Conservation (phyloP, 2,113 vertebrate genomes). For the Poeciliopsis turrubarensis region DNA sequence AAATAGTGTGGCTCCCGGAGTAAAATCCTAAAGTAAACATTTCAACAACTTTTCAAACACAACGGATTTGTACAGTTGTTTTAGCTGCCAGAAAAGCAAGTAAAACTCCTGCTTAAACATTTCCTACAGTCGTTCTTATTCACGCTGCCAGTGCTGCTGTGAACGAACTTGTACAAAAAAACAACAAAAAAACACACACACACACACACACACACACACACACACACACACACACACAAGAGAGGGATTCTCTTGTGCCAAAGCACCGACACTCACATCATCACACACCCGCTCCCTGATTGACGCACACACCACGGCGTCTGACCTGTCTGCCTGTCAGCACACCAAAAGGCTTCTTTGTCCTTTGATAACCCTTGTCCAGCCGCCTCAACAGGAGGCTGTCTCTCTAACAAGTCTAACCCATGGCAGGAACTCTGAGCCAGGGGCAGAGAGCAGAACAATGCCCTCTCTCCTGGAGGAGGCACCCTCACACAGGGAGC, state of each 20-base stretch:
- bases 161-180: constrained; percentile 38
- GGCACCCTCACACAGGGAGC: constrained; percentile 51
- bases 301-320: constrained; percentile 36
- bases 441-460: constrained; percentile 58
- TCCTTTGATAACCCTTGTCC: constrained; percentile 73
- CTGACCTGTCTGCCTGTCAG: constrained; percentile 65
- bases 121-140: constrained; percentile 41
- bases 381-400: constrained; percentile 70
- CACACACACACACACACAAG: constrained; percentile 6
- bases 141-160: constrained; percentile 37
- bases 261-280: constrained; percentile 32
- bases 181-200: background rate
- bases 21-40: constrained; percentile 46
- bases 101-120: constrained; percentile 34
- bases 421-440: constrained; percentile 59
- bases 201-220: constrained; percentile 4
- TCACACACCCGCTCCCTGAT: constrained; percentile 5
- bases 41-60: constrained; percentile 18
- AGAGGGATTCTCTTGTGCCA: constrained; percentile 41
- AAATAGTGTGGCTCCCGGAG: constrained; percentile 11
- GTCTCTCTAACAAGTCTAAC: constrained; percentile 63
- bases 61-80: constrained; percentile 1
- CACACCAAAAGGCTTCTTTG: constrained; percentile 76
- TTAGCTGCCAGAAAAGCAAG: constrained; percentile 31
- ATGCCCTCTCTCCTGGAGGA: constrained; percentile 54